A percentile compares a stretch with the other conserved stretches of the same genome.
Conservation (phyloP, 2,113 vertebrate species). For the Epinephelus cyanopodus region DNA sequence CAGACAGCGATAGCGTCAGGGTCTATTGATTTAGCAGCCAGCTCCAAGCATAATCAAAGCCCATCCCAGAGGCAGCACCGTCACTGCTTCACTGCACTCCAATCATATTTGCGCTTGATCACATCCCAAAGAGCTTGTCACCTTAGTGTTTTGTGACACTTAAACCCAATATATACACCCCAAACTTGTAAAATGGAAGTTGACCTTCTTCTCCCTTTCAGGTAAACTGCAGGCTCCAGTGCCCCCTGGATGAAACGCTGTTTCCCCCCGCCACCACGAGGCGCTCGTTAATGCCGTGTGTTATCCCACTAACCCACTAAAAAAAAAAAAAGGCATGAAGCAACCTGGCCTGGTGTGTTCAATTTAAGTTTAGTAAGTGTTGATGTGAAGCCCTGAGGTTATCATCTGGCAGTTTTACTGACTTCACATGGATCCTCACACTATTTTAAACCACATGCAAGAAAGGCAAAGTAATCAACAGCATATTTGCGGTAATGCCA, state of each 20-base stretch:
- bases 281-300: constrained; percentile 22
- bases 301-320: constrained; percentile 26
- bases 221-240: constrained; percentile 62
- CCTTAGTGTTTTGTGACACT: constrained; percentile 75
- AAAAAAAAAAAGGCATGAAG: constrained; percentile 15
- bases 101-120: constrained; percentile 79
- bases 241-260: constrained; percentile 44
- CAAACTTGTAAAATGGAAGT: constrained; percentile 65
- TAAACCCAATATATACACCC: constrained; percentile 71
- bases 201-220: constrained; percentile 73
- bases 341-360: constrained; percentile 6
- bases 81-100: constrained; percentile 75
- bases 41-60: constrained; percentile 77
- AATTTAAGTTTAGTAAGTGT: constrained; percentile 18
- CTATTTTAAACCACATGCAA: background rate
- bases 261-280: constrained; percentile 1
- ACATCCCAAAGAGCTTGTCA: constrained; percentile 79
- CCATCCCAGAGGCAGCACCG: constrained; percentile 66
- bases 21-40: constrained; percentile 78
- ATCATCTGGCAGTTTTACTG: constrained; percentile 20
- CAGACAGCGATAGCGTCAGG: constrained; percentile 66
- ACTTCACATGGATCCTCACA: background rate
- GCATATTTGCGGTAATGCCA: background rate
- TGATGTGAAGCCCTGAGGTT: constrained; percentile 14
- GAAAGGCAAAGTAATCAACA: background rate